Conservation (phyloP, 2,797 vertebrate species). For the Rousettus madagascariensis region DNA sequence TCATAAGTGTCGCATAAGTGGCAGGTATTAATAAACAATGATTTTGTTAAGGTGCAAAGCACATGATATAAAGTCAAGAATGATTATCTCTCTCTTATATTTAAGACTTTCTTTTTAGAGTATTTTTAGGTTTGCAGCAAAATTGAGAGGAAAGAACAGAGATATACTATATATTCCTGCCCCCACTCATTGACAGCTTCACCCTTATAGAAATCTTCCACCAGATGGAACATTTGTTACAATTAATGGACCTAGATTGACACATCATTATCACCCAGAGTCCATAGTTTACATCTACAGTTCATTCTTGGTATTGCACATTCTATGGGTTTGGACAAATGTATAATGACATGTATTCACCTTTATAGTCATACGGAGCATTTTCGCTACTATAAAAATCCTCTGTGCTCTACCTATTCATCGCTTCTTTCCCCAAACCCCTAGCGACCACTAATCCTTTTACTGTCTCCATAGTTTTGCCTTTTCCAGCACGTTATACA, state of each 20-base stretch:
- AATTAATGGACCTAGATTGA: background rate
- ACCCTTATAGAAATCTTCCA: background rate
- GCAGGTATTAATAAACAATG: background rate
- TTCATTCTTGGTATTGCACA: background rate
- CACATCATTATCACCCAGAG: background rate
- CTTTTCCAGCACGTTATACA: background rate
- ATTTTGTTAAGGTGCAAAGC: background rate
- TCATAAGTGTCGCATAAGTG: background rate
- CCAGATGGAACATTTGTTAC: background rate
- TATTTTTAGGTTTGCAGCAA: background rate
- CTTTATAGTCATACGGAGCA: background rate
- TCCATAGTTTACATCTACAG: background rate
- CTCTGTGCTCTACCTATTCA: background rate
- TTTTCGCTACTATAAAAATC: background rate
- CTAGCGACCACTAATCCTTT: background rate
- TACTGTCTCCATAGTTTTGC: background rate
- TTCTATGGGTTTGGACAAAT: background rate
- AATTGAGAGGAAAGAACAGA: background rate
- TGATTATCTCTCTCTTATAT: background rate
- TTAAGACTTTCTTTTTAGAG: background rate
- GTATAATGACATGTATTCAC: background rate
- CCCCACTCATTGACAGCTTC: background rate
- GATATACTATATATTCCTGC: background rate
- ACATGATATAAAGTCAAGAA: background rate
- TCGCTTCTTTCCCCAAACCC: background rate